These are phyloP conservation scores for Dichetophora obliterata DNA, from an alignment of 2,888 invertebrate genomes.

Conservation along the genomic window DNA sequence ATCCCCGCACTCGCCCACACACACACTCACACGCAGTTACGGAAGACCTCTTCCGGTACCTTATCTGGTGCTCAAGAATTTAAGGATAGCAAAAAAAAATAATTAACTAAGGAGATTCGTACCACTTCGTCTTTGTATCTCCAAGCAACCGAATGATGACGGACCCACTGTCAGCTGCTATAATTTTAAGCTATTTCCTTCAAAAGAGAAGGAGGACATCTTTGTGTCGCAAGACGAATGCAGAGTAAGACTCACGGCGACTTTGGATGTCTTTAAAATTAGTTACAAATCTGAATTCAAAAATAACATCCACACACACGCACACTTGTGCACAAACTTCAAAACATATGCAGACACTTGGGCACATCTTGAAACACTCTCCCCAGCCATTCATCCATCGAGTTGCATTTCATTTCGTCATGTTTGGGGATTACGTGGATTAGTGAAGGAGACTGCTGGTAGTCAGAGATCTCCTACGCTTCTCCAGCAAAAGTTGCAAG, in stretches of 20 bases:
- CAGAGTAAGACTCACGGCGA: not conserved
- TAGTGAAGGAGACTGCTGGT: constrained; percentile 52
- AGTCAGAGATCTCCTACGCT: not conserved
- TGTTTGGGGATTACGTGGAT: constrained; percentile 66
- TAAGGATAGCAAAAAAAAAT: no score
- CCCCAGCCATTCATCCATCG: constrained; percentile 6
- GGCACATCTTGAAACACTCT: constrained; percentile 34
- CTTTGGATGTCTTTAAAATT: constrained; percentile 30
- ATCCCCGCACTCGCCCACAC: not conserved
- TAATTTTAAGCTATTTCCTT: no score
- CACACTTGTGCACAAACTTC: constrained; percentile 22
- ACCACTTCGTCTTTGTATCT: no score
- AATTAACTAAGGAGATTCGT: no score
- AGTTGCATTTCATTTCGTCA: constrained; percentile 68
- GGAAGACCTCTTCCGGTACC: no score
- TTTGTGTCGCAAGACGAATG: not conserved
- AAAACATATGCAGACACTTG: constrained; percentile 28
- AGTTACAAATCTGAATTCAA: constrained; percentile 34
- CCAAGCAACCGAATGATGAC: no score
- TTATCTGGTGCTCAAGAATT: no score
- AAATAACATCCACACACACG: constrained; percentile 27
- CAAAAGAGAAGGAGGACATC: not conserved
- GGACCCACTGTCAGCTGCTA: no score
- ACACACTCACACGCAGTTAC: not conserved
- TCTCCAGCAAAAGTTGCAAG: not conserved